Evolutionary conservation across 1,140 invertebrate species (phyloP).

Genomic region (Lerema accius): DNA sequence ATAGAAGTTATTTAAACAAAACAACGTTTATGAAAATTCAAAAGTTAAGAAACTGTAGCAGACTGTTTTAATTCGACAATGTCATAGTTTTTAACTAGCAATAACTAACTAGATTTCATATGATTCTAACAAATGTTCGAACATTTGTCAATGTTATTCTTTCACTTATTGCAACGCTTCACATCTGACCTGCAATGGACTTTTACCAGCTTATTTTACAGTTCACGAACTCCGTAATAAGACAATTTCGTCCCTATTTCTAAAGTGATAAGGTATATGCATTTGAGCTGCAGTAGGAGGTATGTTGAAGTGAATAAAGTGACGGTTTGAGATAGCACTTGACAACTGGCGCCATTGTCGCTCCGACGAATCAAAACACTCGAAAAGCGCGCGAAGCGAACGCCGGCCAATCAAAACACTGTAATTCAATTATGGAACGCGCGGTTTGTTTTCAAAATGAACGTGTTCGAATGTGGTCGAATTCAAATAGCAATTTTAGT

Average conservation of each 20-base stretch:
- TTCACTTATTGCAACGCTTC: slow-evolving; percentile 64
- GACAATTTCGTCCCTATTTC: slow-evolving; percentile 36
- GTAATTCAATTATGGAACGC: slow-evolving; percentile 67
- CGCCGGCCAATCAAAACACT: slow-evolving; percentile 73
- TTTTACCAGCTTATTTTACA: slow-evolving; percentile 1
- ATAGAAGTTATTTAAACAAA: too few relatives aligned
- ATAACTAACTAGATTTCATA: slow-evolving; percentile 49
- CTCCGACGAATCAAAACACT: slow-evolving; percentile 70
- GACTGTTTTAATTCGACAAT: too few relatives aligned
- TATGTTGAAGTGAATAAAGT: slow-evolving; percentile 26
- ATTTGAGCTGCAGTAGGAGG: slow-evolving; percentile 4
- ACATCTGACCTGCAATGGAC: slow-evolving; percentile 42
- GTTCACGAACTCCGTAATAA: not conserved
- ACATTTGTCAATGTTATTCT: slow-evolving; percentile 67
- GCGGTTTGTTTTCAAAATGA: slow-evolving; percentile 54
- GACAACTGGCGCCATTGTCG: slow-evolving; percentile 67
- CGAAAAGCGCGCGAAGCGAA: slow-evolving; percentile 49
- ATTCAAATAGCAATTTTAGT: slow-evolving; percentile 15
- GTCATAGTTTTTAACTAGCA: slow-evolving; percentile 17
- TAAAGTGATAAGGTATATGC: slow-evolving; percentile 21
- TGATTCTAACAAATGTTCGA: slow-evolving; percentile 64
- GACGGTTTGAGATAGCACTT: slow-evolving; percentile 67
- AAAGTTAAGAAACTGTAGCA: too few relatives aligned
- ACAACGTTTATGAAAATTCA: too few relatives aligned
- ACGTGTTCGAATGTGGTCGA: slow-evolving; percentile 17